Base-by-base conservation (phyloP, 2,888 invertebrate species). In the Yponomeuta evonymella region DNA sequence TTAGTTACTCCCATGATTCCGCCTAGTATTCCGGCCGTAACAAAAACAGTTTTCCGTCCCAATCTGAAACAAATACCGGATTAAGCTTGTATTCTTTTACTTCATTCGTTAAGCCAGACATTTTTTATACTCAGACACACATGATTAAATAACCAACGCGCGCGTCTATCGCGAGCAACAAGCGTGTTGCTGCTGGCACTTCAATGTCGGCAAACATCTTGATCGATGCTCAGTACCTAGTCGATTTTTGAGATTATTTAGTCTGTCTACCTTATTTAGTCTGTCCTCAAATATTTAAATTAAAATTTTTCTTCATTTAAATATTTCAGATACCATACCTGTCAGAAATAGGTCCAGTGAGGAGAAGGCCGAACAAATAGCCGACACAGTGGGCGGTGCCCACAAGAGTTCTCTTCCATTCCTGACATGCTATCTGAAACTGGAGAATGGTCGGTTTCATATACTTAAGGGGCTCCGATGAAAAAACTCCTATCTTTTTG, bases 371-470 rank as follows among this genome's bases (percentile, higher is more conserved):
- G 71, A 95, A 84, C 86, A 96, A 95, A 79, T 95, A 95, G 1
- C 95, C 96, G 48, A 94, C 80, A 75, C 94, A 95, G 80, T 95
- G 95, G 2, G 94, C 86, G 0, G 96, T 95, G 0, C 96, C 96
- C 23, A 96, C 94, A 73, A 96, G 77, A 0, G 95, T 94, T 71
- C 96, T 84, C 83, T 95, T 95, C 96, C 96, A 96, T 72, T 94
- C 92, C 36, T 94, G 92, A 77, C 95, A 95, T 1, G 94, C 94
- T 33, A 95, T 81, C 76, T 92, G 83, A 78, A 94, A 95, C 95
- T 95, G 78, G 66, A 83, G 80, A 74, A 63, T 23, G 12, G 15
- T 58, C 8, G 12, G 51, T 12, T 58, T 12, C 10, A 10, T 51
- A 51, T 33, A 4, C 51, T 12, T 51, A 51, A 51, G 23, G 23